A percentile compares a stretch with the other conserved stretches of the same genome.
phyloP scores from a whole-genome alignment of 1,140 invertebrate genomes.

The Drosophila nasuta region DNA sequence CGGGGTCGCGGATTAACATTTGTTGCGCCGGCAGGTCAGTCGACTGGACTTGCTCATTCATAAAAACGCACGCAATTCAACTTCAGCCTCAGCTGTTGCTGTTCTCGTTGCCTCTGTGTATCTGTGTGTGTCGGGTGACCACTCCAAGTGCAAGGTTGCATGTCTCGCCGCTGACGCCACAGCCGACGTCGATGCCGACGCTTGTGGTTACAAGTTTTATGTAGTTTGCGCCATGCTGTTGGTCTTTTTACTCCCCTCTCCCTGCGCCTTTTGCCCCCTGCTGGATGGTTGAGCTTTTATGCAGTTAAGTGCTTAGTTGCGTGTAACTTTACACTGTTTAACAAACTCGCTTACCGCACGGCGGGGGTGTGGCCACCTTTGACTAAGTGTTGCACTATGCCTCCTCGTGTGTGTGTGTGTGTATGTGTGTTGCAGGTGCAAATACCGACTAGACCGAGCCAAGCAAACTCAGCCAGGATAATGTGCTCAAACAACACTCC shows the following conservation, averaged over 20 bases:
- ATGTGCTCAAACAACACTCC: constrained; percentile 22
- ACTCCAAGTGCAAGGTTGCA: constrained; percentile 73
- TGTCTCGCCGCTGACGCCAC: constrained; percentile 31
- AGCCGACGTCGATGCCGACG: constrained; percentile 6
- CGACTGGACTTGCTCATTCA: constrained; percentile 59
- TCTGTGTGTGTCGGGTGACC: constrained; percentile 8
- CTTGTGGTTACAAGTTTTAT: constrained; percentile 59
- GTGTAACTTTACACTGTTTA: constrained; percentile 81
- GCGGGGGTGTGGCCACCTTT: constrained; percentile 17
- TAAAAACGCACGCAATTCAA: constrained; percentile 74
- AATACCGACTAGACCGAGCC: constrained; percentile 36
- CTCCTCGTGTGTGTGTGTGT: background rate
- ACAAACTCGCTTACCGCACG: constrained; percentile 67
- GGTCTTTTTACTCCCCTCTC: background rate
- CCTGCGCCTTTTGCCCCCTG: background rate
- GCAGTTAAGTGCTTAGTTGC: constrained; percentile 82
- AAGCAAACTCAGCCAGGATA: constrained; percentile 41
- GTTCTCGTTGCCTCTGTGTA: background rate
- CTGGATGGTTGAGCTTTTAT: constrained; percentile 60
- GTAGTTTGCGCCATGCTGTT: constrained; percentile 15
- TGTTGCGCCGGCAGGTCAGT: constrained; percentile 50
- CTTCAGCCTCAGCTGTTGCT: constrained; percentile 22
- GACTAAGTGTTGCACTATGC: constrained; percentile 47
- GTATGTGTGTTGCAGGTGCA: constrained; percentile 56
- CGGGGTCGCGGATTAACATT: constrained; percentile 76